These are phyloP conservation scores for Ceratosolen fusciceps DNA, from an alignment of 1,140 invertebrate genomes.

Conservation along the genomic window DNA sequence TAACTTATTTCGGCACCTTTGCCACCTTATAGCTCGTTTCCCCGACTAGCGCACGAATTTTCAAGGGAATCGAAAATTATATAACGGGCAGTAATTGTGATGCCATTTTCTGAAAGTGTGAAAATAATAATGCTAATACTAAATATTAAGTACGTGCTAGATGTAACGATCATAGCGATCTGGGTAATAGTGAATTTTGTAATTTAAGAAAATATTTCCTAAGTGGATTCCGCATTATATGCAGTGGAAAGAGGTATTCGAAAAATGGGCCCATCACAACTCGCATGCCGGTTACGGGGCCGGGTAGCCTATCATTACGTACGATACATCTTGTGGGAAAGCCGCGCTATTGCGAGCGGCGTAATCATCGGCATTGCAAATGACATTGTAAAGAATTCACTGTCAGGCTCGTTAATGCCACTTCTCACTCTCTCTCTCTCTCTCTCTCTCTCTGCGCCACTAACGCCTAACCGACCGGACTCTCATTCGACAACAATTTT, in stretches of 20 bases:
- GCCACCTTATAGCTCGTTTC: too few relatives aligned
- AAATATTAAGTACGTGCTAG: slow-evolving; percentile 43
- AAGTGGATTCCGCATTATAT: slow-evolving; percentile 18
- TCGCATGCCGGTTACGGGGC: neutral
- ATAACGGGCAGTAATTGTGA: slow-evolving; percentile 1
- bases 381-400: slow-evolving; percentile 37
- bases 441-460: too few relatives aligned
- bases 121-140: slow-evolving; percentile 40
- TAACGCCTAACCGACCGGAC: too few relatives aligned
- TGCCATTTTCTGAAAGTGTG: slow-evolving; percentile 11
- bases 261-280: neutral
- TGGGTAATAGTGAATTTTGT: slow-evolving; percentile 36
- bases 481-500: too few relatives aligned
- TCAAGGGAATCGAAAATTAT: neutral
- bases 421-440: too few relatives aligned
- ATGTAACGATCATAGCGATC: slow-evolving; percentile 27
- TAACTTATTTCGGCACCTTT: too few relatives aligned
- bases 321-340: slow-evolving; percentile 34
- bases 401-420: slow-evolving; percentile 5
- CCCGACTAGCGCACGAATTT: too few relatives aligned
- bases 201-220: slow-evolving; percentile 48
- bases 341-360: neutral
- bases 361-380: slow-evolving; percentile 19
- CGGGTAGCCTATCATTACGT: slow-evolving; percentile 36
- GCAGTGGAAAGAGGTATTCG: neutral